Evolutionary conservation across 2,888 invertebrate species (phyloP).

Genomic region (Sialis lutaria): DNA sequence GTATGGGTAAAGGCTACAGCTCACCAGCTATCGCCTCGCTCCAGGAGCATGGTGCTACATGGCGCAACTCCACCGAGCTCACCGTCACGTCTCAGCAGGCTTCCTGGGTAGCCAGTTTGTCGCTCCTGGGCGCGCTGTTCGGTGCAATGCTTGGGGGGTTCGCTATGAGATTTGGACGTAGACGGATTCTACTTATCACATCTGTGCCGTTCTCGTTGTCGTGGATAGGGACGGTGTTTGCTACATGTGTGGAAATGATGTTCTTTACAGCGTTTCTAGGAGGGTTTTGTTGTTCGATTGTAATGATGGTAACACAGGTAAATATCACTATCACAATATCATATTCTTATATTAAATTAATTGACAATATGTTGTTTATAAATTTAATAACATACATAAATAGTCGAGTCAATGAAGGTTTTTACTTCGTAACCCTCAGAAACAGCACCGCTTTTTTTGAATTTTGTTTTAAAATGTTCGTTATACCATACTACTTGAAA

Average conservation of each 20-base stretch:
- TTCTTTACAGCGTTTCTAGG: slow-evolving; percentile 71
- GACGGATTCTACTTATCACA: slow-evolving; percentile 48
- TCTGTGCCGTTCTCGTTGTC: slow-evolving; percentile 61
- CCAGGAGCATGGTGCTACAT: slow-evolving; percentile 19
- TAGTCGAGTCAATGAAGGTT: too few species aligned
- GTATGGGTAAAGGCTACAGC: slow-evolving; percentile 67
- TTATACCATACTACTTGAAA: too few species aligned
- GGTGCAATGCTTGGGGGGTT: slow-evolving; percentile 67
- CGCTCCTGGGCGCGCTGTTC: slow-evolving; percentile 60
- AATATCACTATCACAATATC: too few species aligned
- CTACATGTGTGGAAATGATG: slow-evolving; percentile 61
- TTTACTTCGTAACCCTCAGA: too few species aligned
- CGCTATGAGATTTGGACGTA: slow-evolving; percentile 56
- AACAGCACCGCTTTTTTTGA: too few species aligned
- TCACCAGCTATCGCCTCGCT: slow-evolving; percentile 67
- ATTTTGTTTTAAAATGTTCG: too few species aligned
- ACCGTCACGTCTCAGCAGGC: slow-evolving; percentile 55
- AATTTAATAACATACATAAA: too few species aligned
- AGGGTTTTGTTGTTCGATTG: slow-evolving; percentile 64
- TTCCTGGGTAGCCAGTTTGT: slow-evolving; percentile 67
- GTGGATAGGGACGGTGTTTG: slow-evolving; percentile 67
- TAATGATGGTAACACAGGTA: slow-evolving; percentile 60
- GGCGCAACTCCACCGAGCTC: slow-evolving; percentile 39
- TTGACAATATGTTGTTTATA: too few species aligned
- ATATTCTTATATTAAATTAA: too few species aligned